A percentile compares a stretch with the other conserved stretches of the same genome.
Evolutionary conservation across 2,797 vertebrate species (phyloP).

Genomic region (Cyprinodon diabolis): DNA sequence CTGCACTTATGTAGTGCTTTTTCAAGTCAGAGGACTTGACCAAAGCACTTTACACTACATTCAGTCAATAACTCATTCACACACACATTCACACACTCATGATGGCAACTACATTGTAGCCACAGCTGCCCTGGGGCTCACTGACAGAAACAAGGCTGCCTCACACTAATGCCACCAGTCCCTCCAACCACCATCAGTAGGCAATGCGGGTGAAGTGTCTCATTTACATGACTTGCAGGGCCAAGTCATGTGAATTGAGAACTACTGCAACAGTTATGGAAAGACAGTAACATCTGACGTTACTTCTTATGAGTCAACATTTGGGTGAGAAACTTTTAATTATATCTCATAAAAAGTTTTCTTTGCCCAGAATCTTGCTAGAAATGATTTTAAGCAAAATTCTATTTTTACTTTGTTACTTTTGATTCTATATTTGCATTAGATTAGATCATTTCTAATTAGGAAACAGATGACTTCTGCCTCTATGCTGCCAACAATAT

Average conservation of each 20-base stretch:
- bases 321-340: background rate
- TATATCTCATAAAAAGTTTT: background rate
- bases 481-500: constrained; percentile 19
- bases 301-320: background rate
- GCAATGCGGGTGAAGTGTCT: no score
- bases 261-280: background rate
- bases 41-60: no score
- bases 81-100: no score
- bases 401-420: background rate
- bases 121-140: no score
- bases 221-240: no score
- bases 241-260: background rate
- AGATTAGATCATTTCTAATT: background rate
- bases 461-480: constrained; percentile 7
- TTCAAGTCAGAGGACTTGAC: no score
- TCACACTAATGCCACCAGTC: no score
- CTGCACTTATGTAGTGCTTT: no score
- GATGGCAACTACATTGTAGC: no score
- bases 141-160: no score
- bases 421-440: constrained; percentile 4
- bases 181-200: no score
- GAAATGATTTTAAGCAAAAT: background rate
- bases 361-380: background rate
- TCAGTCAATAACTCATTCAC: no score
- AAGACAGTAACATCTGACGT: background rate